Evolutionary conservation across 2,797 vertebrate genomes (phyloP).

Genomic region (Nannoperca australis): DNA sequence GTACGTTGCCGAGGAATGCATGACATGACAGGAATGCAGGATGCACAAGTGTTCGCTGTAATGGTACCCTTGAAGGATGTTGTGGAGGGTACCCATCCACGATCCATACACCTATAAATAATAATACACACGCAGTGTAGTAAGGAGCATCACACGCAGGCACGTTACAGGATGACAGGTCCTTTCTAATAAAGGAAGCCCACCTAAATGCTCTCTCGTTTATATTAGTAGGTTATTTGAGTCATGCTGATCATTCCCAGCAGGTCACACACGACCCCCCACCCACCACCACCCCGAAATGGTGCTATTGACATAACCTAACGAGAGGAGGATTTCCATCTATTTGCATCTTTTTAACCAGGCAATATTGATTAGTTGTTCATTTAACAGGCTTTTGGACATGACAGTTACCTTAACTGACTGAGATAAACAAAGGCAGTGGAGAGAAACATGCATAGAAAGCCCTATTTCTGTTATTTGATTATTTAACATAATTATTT

Average conservation of each 20-base stretch:
- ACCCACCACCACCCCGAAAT: not conserved
- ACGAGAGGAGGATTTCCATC: conserved; percentile 49
- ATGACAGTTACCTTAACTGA: not conserved
- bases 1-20: conserved; percentile 61
- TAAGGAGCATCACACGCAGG: not conserved
- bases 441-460: not conserved
- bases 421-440: not conserved
- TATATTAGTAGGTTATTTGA: conserved; percentile 7
- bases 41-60: conserved; percentile 35
- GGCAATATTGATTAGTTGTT: not conserved
- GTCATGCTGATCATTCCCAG: conserved; percentile 5
- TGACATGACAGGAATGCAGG: conserved; percentile 74
- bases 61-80: conserved; percentile 20
- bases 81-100: not conserved
- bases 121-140: not conserved
- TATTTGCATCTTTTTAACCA: conserved; percentile 51
- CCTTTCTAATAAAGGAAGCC: not conserved
- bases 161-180: not conserved
- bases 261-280: conserved; percentile 44
- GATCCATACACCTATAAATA: too few relatives aligned
- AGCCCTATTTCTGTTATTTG: not conserved
- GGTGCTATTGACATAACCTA: conserved; percentile 27
- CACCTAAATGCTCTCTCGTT: not conserved
- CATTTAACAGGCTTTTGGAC: conserved; percentile 12
- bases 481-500: too few relatives aligned